Evolutionary conservation across 2,888 invertebrate species (phyloP), one percentile per base, ranked within the genome.

Genomic region (Papilio protenor): DNA sequence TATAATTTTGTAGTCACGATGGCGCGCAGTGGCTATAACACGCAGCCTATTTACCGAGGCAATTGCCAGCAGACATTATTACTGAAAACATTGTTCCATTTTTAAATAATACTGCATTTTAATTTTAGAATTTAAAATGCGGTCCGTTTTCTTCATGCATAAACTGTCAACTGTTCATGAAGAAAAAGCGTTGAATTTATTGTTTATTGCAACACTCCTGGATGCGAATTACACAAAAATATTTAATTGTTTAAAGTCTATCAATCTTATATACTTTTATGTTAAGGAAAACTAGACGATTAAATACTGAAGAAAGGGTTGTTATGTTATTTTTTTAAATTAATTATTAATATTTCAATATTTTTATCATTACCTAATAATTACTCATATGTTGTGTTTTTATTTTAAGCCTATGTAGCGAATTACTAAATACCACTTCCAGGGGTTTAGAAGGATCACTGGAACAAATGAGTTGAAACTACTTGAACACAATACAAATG

Each of bases 21-120:
- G 70, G 69, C 69, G 71, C 47, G 21, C 21, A 23, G 71, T 47
- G 21, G 70, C 21, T 45, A 70, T 47, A 21, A 69, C 45, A 23
- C 18, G n/a, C 69, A n/a, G 1, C 83, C 85, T 0, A 81, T 86
- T 23, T 61, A 27, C 75, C 16, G 52, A 47, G 57, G 57, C 57
- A 59, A 59, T 59, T 59, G 57, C 57, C 57, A 23, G 71, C 21
- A 49, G 27, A 49, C 55, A 33, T 52, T 16, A 75, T 52, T 23
- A 21, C 49, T 14, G 49, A 23, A 33, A 75, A 75, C 21, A 49
- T 71, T 40, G 18, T 70, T 59, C 57, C 57, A 59, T 59, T 59
- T 59, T 59, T 59, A 59, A 59, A 59, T 59, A 59, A 59, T 12
- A 75, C 64, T 52, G 52, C 75, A 66, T 75, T 75, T 75, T 66